Percentiles rank a stretch among this genome's conserved stretches.
Conservation (phyloP, 2,113 vertebrate species). For the Crotalus tigris region DNA sequence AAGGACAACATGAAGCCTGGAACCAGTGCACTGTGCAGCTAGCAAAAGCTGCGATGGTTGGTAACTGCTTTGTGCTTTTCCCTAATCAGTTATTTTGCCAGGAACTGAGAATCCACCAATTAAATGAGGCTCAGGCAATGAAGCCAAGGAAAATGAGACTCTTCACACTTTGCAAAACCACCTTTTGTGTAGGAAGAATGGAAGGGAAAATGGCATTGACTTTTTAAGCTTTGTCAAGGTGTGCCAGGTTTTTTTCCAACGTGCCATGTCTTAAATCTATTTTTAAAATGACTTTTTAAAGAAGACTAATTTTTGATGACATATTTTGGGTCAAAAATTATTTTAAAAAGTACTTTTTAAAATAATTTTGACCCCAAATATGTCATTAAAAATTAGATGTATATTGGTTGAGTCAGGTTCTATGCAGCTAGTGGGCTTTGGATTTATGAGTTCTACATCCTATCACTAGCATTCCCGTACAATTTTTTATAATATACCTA, state of each 20-base stretch:
- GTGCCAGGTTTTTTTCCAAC: neutral
- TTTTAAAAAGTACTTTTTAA: too few relatives aligned
- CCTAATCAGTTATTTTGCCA: neutral
- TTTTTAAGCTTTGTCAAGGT: neutral
- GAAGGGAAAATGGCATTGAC: neutral
- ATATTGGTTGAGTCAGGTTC: neutral
- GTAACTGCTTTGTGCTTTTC: constrained; percentile 20
- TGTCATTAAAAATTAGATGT: neutral
- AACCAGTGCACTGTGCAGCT: constrained; percentile 69
- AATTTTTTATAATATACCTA: neutral
- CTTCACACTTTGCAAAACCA: neutral
- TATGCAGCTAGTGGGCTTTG: neutral
- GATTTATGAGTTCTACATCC: neutral
- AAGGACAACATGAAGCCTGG: constrained; percentile 62
- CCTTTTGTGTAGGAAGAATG: neutral
- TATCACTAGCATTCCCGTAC: neutral
- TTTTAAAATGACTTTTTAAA: neutral
- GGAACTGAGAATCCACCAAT: neutral
- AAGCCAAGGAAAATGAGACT: neutral
- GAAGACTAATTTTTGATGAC: too few relatives aligned
- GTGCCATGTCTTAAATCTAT: neutral
- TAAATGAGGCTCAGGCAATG: neutral
- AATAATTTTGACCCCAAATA: neutral
- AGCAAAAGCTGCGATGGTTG: constrained; percentile 69
- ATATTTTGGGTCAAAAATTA: too few relatives aligned